Base-by-base conservation (phyloP, 2,797 vertebrate species). In the Typhlichthys eigenmanni region DNA sequence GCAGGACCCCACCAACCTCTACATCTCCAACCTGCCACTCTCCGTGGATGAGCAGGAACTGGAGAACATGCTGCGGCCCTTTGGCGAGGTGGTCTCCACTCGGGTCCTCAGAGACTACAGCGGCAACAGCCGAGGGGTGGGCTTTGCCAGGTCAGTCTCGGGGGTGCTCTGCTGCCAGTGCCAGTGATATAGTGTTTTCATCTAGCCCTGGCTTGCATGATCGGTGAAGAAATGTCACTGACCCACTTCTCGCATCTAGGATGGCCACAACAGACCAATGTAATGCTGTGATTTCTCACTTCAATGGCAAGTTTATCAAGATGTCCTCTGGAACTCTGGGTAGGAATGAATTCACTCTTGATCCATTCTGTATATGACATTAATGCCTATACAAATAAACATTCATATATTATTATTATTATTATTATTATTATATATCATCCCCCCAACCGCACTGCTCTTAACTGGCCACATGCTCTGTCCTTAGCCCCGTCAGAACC, bases 241-340 rank as follows among this genome's bases (percentile, higher is more conserved):
- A 34, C 16, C 43, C 47, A 17, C 2, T 57, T 55, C 60, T 60
- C 69, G 24, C 4, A 72, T 13, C 58, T 73, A 98, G 96, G 89
- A 99, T 99, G 97, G 97, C 98, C 91, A 98, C 97, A 71, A 98
- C 97, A 80, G 97, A 99, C 91, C 98, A 98, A 93, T 99, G 97
- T 75, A 97, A 98, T 71, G 94, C 96, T 0, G 97, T 99, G 82
- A 99, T 99, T 87, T 94, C 95, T 89, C 95, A 99, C 92, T 98
- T 99, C 90, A 99, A 99, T 74, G 97, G 97, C 76, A 98, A 99
- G 88, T 99, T 98, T 85, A 97, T 99, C 89, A 99, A 99, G 91
- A 95, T 94, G 47, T 91, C 95, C 58, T 93, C 96, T 64, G 96
- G 96, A 92, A 93, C 94, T 87, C 92, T 96, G 88, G 95, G 97